A percentile compares a stretch with the other conserved stretches of the same genome.
Conservation (phyloP, 2,113 vertebrate genomes). For the Progne subis region DNA sequence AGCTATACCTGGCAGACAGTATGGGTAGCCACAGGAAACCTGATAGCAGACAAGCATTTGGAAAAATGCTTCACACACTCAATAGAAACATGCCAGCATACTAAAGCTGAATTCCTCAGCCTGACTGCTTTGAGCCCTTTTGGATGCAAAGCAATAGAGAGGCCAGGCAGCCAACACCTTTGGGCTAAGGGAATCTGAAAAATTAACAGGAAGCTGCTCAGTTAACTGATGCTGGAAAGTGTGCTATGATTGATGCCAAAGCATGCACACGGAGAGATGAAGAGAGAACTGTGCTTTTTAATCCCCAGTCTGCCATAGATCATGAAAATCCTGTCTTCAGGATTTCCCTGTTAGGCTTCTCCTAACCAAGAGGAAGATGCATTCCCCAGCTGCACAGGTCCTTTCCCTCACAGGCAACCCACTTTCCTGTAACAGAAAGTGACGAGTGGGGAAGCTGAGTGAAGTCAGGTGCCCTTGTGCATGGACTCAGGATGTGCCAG, state of each 20-base stretch:
- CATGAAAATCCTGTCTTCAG: neutral
- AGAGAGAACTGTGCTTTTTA: neutral
- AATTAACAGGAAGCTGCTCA: neutral
- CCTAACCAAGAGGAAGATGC: neutral
- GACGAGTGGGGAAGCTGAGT: neutral
- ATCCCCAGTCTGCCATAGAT: neutral
- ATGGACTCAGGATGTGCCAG: accelerated
- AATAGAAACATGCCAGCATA: neutral
- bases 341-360: neutral
- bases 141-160: neutral
- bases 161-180: neutral
- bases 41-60: neutral
- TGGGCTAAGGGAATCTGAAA: neutral
- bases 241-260: neutral
- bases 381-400: neutral
- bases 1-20: neutral
- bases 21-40: neutral
- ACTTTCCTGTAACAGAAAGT: neutral
- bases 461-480: neutral
- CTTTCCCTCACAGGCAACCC: neutral
- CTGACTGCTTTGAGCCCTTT: neutral
- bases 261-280: accelerated
- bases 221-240: neutral
- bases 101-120: neutral
- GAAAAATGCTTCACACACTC: neutral